Evolutionary conservation across 2,113 vertebrate genomes (phyloP), one percentile per base, ranked within the genome.

Genomic region (Perca fluviatilis): DNA sequence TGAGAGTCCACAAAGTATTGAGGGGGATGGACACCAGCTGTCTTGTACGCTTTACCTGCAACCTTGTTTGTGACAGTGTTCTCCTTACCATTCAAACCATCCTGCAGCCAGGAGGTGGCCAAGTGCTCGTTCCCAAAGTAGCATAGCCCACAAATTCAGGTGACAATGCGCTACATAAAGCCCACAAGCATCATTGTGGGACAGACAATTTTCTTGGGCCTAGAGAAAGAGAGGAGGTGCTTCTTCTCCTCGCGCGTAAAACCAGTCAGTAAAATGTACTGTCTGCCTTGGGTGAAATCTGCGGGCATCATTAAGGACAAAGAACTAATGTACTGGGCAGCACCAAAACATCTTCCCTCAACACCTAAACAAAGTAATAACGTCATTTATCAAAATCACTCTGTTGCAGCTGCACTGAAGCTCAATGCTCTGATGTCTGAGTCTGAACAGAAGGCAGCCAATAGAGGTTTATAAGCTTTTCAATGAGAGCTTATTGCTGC

Each of bases 341-440:
- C 80, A 86, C 67, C 57, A 84, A 90, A 89, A 91, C 70, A 86
- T 86, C 84, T 79, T 83, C 85, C 75, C 82, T 79, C 83, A 82
- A 84, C 90, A 84, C 80, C 85, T 63, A 84, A 85, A 90, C 69
- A 90, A 43, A 80, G 61, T 91, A 91, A 92, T 91, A 78, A 91
- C 86, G 86, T 79, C 18, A 86, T 94, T 93, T 65, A 89, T 94
- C 92, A 90, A 91, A 89, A 90, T 88, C 84, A 67, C 49, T 75
- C 72, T 27, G 46, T 70, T 62, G 81, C 83, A 81, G 88, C 58
- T 13, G 49, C 66, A 50, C 65, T 64, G 30, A 82, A 70, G 76
- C 78, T 67, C 62, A 13, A 15, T 60, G 67, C 61, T 77, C 33
- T 23, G 25, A 19, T 66, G 63, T 84, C 74, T 73, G 60, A 72